Percentiles rank a stretch among this genome's conserved stretches.
Evolutionary conservation across 2,113 vertebrate genomes (phyloP).

Genomic region (Elgaria multicarinata): DNA sequence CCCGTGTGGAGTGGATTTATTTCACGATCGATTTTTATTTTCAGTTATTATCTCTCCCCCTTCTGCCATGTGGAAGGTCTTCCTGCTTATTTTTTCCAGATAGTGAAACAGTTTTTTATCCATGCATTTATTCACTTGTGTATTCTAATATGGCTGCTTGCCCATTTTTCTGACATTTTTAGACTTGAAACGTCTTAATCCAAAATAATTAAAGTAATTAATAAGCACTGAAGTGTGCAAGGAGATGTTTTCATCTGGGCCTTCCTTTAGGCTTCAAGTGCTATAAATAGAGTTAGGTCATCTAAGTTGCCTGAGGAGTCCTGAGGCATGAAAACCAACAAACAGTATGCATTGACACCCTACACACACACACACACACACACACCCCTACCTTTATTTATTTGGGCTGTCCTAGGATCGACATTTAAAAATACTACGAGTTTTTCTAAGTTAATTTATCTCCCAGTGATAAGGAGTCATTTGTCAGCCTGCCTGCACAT

Average conservation of each 20-base stretch:
- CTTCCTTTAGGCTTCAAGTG: conserved; percentile 17
- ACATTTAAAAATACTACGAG: too few relatives aligned
- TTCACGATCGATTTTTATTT: conserved; percentile 49
- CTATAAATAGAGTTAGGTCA: conserved; percentile 20
- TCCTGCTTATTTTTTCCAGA: conserved; percentile 33
- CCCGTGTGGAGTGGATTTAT: conserved; percentile 46
- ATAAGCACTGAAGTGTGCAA: not conserved
- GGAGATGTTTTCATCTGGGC: not conserved
- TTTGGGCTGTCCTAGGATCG: too few relatives aligned
- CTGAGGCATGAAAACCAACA: not conserved
- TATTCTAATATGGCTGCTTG: conserved; percentile 63
- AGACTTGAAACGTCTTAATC: conserved; percentile 63
- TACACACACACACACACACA: not conserved
- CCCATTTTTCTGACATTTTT: conserved; percentile 60
- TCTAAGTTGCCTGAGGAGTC: not conserved
- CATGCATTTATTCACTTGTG: conserved; percentile 43
- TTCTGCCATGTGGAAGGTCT: not conserved
- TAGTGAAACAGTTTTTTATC: conserved; percentile 60
- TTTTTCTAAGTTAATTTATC: too few relatives aligned
- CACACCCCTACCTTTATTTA: not conserved
- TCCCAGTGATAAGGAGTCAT: too few relatives aligned
- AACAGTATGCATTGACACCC: not conserved
- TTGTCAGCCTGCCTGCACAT: too few relatives aligned
- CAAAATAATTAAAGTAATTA: conserved; percentile 56
- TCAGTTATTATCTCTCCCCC: conserved; percentile 50